Conservation (phyloP, 2,888 invertebrate genomes). For the Drosophila diplacantha region DNA sequence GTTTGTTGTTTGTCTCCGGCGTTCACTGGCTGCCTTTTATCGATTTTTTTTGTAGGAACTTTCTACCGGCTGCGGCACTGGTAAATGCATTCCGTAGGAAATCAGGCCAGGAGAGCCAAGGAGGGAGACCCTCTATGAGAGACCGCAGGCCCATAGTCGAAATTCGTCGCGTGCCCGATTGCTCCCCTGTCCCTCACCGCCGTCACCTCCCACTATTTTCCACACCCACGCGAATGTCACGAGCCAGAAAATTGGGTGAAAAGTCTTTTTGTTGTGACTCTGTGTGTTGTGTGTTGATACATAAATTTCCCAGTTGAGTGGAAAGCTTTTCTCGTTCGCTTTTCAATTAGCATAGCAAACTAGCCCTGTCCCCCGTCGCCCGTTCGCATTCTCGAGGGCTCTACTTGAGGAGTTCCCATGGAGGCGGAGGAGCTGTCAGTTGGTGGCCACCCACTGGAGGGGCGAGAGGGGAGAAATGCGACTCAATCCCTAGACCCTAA, state of each 20-base stretch:
- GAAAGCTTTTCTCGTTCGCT: slow-evolving; percentile 54
- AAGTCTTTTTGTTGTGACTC: slow-evolving; percentile 41
- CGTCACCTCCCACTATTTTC: slow-evolving; percentile 15
- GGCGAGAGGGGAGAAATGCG: slow-evolving; percentile 21
- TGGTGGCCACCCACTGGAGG: slow-evolving; percentile 19
- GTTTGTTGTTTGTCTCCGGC: slow-evolving; percentile 19
- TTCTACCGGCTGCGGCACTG: slow-evolving; percentile 31
- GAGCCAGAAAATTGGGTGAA: slow-evolving; percentile 73
- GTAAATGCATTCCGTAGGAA: slow-evolving; percentile 35
- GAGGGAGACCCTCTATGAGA: neutral
- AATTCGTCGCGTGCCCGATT: slow-evolving; percentile 54
- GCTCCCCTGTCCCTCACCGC: neutral
- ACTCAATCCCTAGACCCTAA: slow-evolving; percentile 38
- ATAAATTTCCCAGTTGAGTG: slow-evolving; percentile 55
- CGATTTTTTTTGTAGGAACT: slow-evolving; percentile 37
- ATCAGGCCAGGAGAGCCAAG: slow-evolving; percentile 23
- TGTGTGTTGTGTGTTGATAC: slow-evolving; percentile 32
- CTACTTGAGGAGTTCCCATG: slow-evolving; percentile 46
- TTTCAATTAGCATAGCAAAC: slow-evolving; percentile 72
- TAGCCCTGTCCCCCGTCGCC: slow-evolving; percentile 12
- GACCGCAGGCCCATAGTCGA: slow-evolving; percentile 33
- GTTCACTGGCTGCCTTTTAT: slow-evolving; percentile 14
- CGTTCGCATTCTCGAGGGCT: slow-evolving; percentile 3
- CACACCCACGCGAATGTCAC: slow-evolving; percentile 57
- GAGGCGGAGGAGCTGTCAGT: slow-evolving; percentile 20